phyloP scores from a whole-genome alignment of 2,113 vertebrate genomes.

The Seriola dumerili region DNA sequence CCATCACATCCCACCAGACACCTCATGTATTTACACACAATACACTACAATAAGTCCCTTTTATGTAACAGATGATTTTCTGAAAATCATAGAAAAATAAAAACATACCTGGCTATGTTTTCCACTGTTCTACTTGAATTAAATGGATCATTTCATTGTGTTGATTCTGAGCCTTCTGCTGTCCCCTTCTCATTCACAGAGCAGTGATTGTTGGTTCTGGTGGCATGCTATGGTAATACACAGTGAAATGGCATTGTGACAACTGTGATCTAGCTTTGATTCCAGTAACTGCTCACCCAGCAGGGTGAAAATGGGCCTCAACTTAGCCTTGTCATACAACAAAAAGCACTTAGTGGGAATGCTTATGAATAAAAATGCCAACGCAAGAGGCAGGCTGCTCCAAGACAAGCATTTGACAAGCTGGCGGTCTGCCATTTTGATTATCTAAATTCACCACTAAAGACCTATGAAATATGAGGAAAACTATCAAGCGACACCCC shows the following conservation, averaged over 20 bases:
- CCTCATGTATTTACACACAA: conserved; percentile 6
- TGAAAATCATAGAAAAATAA: background rate
- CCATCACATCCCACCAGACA: background rate
- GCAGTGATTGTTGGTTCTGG: conserved; percentile 50
- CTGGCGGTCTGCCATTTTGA: conserved; percentile 78
- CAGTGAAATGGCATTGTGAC: conserved; percentile 76
- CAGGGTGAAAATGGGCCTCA: conserved; percentile 70
- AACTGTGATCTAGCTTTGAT: conserved; percentile 80
- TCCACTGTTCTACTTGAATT: conserved; percentile 32
- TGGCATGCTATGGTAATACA: conserved; percentile 46
- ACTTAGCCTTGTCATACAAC: conserved; percentile 75
- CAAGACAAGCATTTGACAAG: conserved; percentile 70
- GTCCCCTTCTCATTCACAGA: conserved; percentile 40
- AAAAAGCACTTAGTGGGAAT: conserved; percentile 81
- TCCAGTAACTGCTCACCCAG: conserved; percentile 75
- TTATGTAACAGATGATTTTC: conserved; percentile 14
- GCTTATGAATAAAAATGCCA: conserved; percentile 73
- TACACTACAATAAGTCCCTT: background rate
- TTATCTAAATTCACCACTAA: conserved; percentile 78
- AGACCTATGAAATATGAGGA: conserved; percentile 72
- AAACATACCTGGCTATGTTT: conserved; percentile 18
- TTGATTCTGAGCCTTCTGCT: conserved; percentile 38
- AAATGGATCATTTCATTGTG: conserved; percentile 39
- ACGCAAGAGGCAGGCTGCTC: conserved; percentile 52
- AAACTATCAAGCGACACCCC: conserved; percentile 62